Conservation (phyloP, 2,888 invertebrate species). For the Steinernema scapterisci region DNA sequence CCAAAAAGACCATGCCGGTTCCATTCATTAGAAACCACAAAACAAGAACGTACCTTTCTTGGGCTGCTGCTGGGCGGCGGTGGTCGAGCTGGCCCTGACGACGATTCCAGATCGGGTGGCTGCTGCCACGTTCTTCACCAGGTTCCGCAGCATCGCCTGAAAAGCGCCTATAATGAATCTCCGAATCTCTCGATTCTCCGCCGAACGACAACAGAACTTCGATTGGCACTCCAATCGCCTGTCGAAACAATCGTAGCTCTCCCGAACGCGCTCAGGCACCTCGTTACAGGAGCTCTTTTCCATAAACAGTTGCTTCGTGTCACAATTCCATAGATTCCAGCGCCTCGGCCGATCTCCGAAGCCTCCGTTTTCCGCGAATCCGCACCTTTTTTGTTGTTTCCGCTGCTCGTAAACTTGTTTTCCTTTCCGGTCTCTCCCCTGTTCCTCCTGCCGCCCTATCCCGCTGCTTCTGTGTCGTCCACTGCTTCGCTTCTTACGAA, state of each 20-base stretch:
- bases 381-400: not conserved
- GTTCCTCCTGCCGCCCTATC: not conserved
- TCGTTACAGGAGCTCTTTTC: not conserved
- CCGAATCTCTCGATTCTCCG: not conserved
- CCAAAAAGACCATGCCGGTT: too few species aligned
- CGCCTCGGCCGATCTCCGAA: not conserved
- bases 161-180: slow-evolving; percentile 11
- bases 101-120: slow-evolving; percentile 2
- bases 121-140: slow-evolving; percentile 11
- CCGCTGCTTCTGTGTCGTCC: slow-evolving; percentile 8
- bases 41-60: slow-evolving; percentile 13
- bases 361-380: not conserved
- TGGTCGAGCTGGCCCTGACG: slow-evolving; percentile 23
- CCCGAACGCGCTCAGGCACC: not conserved
- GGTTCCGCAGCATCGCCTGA: slow-evolving; percentile 28
- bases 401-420: not conserved
- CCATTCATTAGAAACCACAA: not conserved
- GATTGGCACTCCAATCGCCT: too few species aligned
- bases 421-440: not conserved
- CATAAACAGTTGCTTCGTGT: not conserved
- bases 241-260: not conserved
- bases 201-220: too few species aligned
- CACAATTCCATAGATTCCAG: not conserved
- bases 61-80: not conserved
- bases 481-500: slow-evolving; percentile 18